These are phyloP conservation scores for Istiophorus platypterus DNA, from an alignment of 2,113 vertebrate species.

Conservation along the genomic window DNA sequence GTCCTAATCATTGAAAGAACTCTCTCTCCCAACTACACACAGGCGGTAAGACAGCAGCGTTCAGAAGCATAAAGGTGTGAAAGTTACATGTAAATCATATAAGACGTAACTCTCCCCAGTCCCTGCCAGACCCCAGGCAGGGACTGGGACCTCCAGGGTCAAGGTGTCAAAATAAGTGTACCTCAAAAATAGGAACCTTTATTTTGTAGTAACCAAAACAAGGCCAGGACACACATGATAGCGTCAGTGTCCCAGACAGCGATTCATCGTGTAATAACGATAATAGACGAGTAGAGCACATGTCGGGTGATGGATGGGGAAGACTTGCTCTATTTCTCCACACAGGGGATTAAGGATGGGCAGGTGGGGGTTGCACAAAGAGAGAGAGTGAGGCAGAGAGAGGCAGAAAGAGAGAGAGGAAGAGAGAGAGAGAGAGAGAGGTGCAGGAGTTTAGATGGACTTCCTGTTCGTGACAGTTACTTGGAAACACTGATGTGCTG, in stretches of 20 bases:
- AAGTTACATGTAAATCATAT: not conserved
- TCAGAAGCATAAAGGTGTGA: not conserved
- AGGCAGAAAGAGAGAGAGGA: not conserved
- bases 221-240: conserved; percentile 5
- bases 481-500: not conserved
- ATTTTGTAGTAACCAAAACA: not conserved
- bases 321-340: conserved; percentile 58
- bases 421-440: not conserved
- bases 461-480: not conserved
- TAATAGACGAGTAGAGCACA: conserved; percentile 59
- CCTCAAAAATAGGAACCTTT: not conserved
- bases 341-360: conserved; percentile 55
- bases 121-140: too few relatives aligned
- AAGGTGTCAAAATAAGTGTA: not conserved
- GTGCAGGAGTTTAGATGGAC: not conserved
- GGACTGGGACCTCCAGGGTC: too few relatives aligned
- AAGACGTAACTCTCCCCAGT: not conserved
- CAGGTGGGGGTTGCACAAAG: conserved; percentile 54
- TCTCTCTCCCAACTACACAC: not conserved
- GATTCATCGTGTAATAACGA: conserved; percentile 49
- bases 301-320: conserved; percentile 36
- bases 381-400: conserved; percentile 5
- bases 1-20: not conserved
- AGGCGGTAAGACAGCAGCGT: not conserved
- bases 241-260: conserved; percentile 26